Evolutionary conservation across 1,140 invertebrate genomes (phyloP), one percentile per base, ranked within the genome.

Genomic region (Euura lappo): DNA sequence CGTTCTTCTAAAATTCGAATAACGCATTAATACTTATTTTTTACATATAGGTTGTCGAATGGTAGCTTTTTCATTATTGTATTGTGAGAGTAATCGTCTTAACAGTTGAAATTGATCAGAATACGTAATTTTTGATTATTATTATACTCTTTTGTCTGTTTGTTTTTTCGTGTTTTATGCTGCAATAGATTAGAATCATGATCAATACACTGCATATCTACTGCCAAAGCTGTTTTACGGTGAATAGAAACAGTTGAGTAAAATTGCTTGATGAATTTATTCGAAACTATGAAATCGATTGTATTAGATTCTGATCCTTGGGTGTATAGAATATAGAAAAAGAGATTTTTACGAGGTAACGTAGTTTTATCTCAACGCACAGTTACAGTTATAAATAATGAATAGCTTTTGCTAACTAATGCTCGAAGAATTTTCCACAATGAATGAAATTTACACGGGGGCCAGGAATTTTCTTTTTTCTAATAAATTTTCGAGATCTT

Each of bases 371-470:
- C 51, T 60, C 8, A 60, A 60, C 51, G 51, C 51, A 60, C 51
- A 60, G 6, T 60, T 60, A n/a, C 13, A 11, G 4, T 8, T 60
- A 60, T n/a, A 5, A n/a, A 60, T 60, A 6, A n/a, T 60, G 8
- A 60, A 60, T n/a, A 60, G 51, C 51, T 60, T 60, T 60, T 60
- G 51, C 51, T 60, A 11, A n/a, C 28, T 60, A 60, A 60, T 60
- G 51, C 51, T 60, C 6, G 5, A 60, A 28, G 28, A 28, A 28
- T 60, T 60, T 60, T 3, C 13, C 3, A 60, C 51, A 60, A n/a
- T n/a, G 51, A n/a, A 28, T n/a, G 8, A 60, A 60, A 60, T 60
- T 60, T 60, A n/a, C 13, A 60, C 3, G 51, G 13, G 10, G 51
- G 13, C 10, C 0, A 11, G 0, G 5, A 60, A 60, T 8, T 60